Evolutionary conservation across 2,888 invertebrate species (phyloP), one percentile per base, ranked within the genome.

Genomic region (Dynastes hyllus): DNA sequence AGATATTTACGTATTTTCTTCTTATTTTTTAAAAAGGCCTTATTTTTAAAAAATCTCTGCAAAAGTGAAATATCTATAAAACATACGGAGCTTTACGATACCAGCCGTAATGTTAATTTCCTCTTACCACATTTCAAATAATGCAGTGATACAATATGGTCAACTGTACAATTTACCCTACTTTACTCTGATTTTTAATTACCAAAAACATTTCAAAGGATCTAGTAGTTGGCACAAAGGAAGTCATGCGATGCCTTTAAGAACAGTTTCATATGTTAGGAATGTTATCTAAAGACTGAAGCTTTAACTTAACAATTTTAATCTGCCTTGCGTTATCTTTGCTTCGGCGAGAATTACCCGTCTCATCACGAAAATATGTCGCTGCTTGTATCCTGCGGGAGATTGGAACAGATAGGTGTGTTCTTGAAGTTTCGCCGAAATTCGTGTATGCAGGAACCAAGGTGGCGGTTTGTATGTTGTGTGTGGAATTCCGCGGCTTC

Each of bases 401-500:
- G 40, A 75, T 61, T 50, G 61, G 58, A 22, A 27, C 29, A 27
- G 73, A 61, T 75, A 61, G 69, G 50, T 53, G 61, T 29, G 61
- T 61, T 75, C 61, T 45, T 63, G 45, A 61, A 45, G 73, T 63
- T 63, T 50, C 37, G 37, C 9, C 61, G 29, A 61, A 61, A 75
- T 75, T 11, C 73, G 40, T 58, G 9, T 13, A 53, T 29, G 53
- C n/a, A 61, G 61, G 2, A 61, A 16, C n/a, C 27, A 40, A 61
- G 61, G 61, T 61, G 45, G 73, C 6, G 22, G 16, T 22, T 40
- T 61, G 61, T 63, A 27, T 75, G 61, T 27, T 61, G 73, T 32
- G 73, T 32, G 73, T 40, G 73, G 61, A 61, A 75, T 75, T 75
- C 73, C 73, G 73, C 61, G 73, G 61, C 45, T 61, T 58, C 73